phyloP scores from a whole-genome alignment of 2,113 vertebrate genomes.

The Microtus ochrogaster region DNA sequence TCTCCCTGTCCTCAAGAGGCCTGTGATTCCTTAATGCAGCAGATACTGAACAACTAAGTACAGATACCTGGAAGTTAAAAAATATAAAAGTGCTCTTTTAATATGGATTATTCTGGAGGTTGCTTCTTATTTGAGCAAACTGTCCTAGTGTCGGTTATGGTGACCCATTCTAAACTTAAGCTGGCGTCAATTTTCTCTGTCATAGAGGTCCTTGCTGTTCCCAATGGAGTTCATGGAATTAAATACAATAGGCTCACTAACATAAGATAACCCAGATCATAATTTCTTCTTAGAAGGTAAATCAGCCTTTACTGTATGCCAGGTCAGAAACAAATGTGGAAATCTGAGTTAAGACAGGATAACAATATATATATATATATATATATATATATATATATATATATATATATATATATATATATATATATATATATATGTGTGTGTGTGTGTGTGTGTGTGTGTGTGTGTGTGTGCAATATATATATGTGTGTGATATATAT shows the following conservation, averaged over 20 bases:
- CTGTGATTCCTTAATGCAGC: not conserved
- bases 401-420: too few relatives aligned
- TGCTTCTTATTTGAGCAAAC: not conserved
- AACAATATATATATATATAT: not conserved
- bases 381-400: too few relatives aligned
- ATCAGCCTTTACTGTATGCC: not conserved
- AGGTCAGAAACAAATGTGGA: slow-evolving; percentile 33
- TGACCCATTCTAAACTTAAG: not conserved
- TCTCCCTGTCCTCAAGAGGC: not conserved
- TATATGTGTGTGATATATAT: too few relatives aligned
- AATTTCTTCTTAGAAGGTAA: slow-evolving; percentile 38
- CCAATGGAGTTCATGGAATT: not conserved
- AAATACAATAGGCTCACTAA: not conserved
- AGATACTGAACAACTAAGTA: not conserved
- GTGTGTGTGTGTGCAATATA: too few relatives aligned
- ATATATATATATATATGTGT: too few relatives aligned
- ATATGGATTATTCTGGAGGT: not conserved
- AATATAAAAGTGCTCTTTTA: not conserved
- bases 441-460: too few relatives aligned
- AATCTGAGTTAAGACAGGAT: slow-evolving; percentile 45
- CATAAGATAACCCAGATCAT: not conserved
- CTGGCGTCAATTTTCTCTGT: not conserved
- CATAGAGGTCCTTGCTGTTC: not conserved
- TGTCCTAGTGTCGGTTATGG: not conserved
- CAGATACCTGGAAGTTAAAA: not conserved